These are phyloP conservation scores for Zoroaster sp. DNA, from an alignment of 53 echinoderm and acorn worm species.

Conservation along the genomic window DNA sequence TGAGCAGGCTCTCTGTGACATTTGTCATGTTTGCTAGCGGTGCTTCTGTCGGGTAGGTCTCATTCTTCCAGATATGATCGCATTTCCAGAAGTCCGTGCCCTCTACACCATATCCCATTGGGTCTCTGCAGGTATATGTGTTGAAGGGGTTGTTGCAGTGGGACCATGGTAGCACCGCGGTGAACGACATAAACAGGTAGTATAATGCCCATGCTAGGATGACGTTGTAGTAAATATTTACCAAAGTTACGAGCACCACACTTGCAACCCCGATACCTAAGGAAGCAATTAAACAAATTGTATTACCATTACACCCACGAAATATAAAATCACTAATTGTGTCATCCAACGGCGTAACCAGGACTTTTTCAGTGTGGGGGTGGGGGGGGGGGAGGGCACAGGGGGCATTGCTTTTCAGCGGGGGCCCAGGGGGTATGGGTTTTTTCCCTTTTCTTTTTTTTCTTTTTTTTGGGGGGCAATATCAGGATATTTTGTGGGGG, in stretches of 20 bases:
- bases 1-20: not conserved
- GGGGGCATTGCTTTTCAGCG: too few species aligned
- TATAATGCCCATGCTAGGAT: slow-evolving; percentile 96
- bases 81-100: slow-evolving; percentile 37
- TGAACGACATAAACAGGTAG: slow-evolving; percentile 96
- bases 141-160: slow-evolving; percentile 91
- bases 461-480: too few species aligned
- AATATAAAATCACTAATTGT: too few species aligned
- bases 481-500: too few species aligned
- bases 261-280: slow-evolving; percentile 95
- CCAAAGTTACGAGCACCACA: slow-evolving; percentile 75
- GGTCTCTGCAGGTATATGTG: slow-evolving; percentile 67
- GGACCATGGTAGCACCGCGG: slow-evolving; percentile 86
- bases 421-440: too few species aligned
- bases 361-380: too few species aligned
- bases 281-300: too few species aligned
- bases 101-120: slow-evolving; percentile 11
- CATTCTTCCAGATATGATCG: not conserved
- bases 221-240: slow-evolving; percentile 93
- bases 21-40: not conserved
- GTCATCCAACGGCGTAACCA: too few species aligned
- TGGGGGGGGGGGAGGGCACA: too few species aligned
- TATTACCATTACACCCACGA: too few species aligned
- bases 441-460: too few species aligned
- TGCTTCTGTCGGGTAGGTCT: not conserved